Base-by-base conservation (phyloP, 1,140 invertebrate species). In the Heliconius nattereri region DNA sequence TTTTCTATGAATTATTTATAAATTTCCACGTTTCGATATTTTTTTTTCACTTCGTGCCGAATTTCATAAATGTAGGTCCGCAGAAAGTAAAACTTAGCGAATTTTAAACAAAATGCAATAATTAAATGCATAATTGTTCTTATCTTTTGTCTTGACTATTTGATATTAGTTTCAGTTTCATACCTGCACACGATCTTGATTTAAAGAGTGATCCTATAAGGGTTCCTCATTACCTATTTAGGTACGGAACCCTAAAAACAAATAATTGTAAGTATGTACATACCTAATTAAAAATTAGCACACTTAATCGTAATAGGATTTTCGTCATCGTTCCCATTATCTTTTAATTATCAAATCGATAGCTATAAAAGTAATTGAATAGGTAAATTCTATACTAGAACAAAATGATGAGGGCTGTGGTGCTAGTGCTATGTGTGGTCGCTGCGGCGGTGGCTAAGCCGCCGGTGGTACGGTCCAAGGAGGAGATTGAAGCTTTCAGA, bases 401-500 rank as follows among this genome's bases (percentile, higher is more conserved):
- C 45, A 57, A 72, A n/a, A 92, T 93, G 90, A 83, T 88, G 32
- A 80, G 87, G 73, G 49, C 80, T 8, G 76, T 78, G 6, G 73
- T 87, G 9, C 66, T 66, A 66, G 60, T 89, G 9, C 20, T 92
- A 26, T 87, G 81, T 54, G 29, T 88, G 20, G 5, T 91, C 2
- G 85, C 85, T 2, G 23, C 85, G 60, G 86, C 81, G 1, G 71
- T 81, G 26, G 86, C 88, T 29, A 78, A 85, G 0, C 91, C 91
- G 0, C 79, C 89, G 1, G 37, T 91, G 0, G 83, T 84, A 49
- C 87, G 87, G 77, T 86, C 60, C 2, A 86, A 84, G 76, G 85
- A 89, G 29, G 85, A 93, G 40, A 91, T 93, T 9, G 83, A 92
- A 79, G 83, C 83, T 5, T 92, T 91, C 76, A 90, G 86, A 70